Evolutionary conservation across 2,888 invertebrate genomes (phyloP).

Genomic region (Tiphia femorata): DNA sequence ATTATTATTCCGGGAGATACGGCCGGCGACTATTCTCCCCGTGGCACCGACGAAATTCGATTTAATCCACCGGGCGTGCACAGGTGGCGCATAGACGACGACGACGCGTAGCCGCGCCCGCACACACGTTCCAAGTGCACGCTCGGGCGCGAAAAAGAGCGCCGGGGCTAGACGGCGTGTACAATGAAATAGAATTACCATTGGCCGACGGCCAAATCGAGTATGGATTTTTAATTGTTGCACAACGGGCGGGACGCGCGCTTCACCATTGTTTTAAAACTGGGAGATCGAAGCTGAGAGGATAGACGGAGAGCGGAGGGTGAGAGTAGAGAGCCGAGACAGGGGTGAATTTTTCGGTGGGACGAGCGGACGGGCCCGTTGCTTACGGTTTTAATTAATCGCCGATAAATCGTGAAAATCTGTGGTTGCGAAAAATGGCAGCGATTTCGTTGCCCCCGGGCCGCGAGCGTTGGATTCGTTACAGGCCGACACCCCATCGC

Average conservation of each 20-base stretch:
- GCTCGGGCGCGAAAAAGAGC: neutral
- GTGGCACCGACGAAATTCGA: too few relatives aligned
- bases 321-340: neutral
- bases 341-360: too few relatives aligned
- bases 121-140: neutral
- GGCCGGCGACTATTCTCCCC: too few relatives aligned
- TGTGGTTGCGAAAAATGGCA: too few relatives aligned
- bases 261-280: conserved; percentile 27
- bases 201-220: conserved; percentile 44
- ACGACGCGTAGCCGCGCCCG: neutral
- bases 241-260: conserved; percentile 11
- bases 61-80: too few relatives aligned
- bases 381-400: conserved; percentile 30
- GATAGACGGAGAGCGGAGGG: conserved; percentile 1
- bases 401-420: conserved; percentile 25
- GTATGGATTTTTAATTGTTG: conserved; percentile 54
- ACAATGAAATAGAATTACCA: conserved; percentile 41
- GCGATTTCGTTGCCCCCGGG: too few relatives aligned
- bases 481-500: too few relatives aligned
- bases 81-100: too few relatives aligned
- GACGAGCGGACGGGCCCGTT: neutral
- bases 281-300: conserved; percentile 13
- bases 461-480: too few relatives aligned
- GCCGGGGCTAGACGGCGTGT: conserved; percentile 5
- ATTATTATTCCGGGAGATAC: too few relatives aligned